Evolutionary conservation across 2,888 invertebrate species (phyloP).

Genomic region (Torymus aiolomorphi): DNA sequence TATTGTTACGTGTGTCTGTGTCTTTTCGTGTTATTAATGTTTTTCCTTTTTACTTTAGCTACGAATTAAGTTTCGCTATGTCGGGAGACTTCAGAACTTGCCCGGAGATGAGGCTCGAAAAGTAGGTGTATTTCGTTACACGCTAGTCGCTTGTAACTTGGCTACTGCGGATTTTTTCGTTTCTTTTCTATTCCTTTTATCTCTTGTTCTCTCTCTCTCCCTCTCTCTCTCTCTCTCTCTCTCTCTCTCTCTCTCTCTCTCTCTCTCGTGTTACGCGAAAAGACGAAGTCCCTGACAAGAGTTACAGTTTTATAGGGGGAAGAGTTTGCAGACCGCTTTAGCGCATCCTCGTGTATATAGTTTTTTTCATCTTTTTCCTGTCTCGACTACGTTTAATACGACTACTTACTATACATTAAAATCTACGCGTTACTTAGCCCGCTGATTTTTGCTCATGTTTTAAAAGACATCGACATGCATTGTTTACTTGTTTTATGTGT

Average conservation of each 20-base stretch:
- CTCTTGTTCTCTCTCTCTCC: background rate
- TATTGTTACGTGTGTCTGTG: background rate
- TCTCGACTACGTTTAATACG: conserved; percentile 20
- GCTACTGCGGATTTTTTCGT: background rate
- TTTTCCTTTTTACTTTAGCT: conserved; percentile 1
- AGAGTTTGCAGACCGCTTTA: conserved; percentile 11
- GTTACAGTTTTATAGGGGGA: conserved; percentile 4
- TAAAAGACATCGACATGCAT: conserved; percentile 65
- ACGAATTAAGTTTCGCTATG: conserved; percentile 1
- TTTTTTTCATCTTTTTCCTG: background rate
- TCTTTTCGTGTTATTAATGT: background rate
- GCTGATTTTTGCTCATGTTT: conserved; percentile 9
- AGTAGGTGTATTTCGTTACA: conserved; percentile 5
- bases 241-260: background rate
- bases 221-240: background rate
- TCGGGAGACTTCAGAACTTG: conserved; percentile 18
- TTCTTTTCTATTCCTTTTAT: background rate
- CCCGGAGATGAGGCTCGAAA: conserved; percentile 14
- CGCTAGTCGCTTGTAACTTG: background rate
- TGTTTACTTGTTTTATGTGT: conserved; percentile 16
- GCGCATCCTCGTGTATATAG: conserved; percentile 1
- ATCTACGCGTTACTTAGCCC: conserved; percentile 62
- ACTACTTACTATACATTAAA: conserved; percentile 42
- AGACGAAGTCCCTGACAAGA: conserved; percentile 13
- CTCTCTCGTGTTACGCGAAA: background rate